Evolutionary conservation across 2,113 vertebrate genomes (phyloP).

Genomic region (Clarias batrachus): DNA sequence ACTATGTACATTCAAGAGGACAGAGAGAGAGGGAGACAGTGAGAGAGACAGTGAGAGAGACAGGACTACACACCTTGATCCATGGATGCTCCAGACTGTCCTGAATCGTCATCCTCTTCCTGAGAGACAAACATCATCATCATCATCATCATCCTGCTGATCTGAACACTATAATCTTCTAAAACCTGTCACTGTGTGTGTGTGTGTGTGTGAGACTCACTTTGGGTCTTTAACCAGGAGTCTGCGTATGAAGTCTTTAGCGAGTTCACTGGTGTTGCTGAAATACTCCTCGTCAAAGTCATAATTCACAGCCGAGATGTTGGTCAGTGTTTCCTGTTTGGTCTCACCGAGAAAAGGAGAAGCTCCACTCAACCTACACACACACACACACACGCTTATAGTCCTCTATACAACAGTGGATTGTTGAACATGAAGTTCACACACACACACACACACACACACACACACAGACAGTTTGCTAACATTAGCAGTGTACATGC

Average conservation of each 20-base stretch:
- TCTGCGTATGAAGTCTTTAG: constrained; percentile 95
- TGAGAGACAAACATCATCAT: constrained; percentile 52
- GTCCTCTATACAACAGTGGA: too few species aligned
- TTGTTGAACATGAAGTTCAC: too few species aligned
- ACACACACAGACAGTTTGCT: background rate
- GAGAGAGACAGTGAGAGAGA: background rate
- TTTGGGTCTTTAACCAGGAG: constrained; percentile 96
- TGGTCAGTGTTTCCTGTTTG: constrained; percentile 95
- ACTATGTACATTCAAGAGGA: background rate
- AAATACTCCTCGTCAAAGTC: constrained; percentile 98
- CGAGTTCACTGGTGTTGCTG: constrained; percentile 93
- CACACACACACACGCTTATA: constrained; percentile 60
- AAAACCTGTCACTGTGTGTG: background rate
- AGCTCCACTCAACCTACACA: constrained; percentile 84
- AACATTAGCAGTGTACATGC: background rate
- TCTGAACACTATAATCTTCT: background rate
- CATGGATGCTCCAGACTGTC: constrained; percentile 94
- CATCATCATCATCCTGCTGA: too few species aligned
- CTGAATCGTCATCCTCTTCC: constrained; percentile 93
- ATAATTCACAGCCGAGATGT: constrained; percentile 95
- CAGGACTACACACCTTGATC: constrained; percentile 83
- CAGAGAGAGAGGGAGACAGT: background rate
- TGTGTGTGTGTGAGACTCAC: constrained; percentile 67
- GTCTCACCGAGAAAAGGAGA: constrained; percentile 95
- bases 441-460: background rate